Conservation (phyloP, 1,140 invertebrate genomes). For the Bombus confusus region DNA sequence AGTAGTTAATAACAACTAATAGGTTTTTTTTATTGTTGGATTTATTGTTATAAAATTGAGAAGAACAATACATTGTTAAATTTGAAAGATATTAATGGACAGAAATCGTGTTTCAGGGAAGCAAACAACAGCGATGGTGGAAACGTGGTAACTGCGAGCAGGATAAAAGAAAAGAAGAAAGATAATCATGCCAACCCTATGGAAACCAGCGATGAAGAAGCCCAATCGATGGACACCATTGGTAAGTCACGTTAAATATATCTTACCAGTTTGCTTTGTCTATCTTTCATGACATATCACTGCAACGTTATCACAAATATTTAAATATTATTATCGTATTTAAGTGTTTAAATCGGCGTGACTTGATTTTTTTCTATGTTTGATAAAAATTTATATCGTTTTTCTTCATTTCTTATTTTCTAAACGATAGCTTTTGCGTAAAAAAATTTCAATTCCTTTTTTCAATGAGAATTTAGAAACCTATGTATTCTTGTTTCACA, state of each 20-base stretch:
- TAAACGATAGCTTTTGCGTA: not conserved
- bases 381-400: not conserved
- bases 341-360: not conserved
- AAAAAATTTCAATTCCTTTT: not conserved
- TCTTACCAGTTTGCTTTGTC: not conserved
- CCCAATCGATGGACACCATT: constrained; percentile 75
- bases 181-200: constrained; percentile 79
- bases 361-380: not conserved
- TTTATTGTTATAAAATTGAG: constrained; percentile 68
- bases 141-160: constrained; percentile 61
- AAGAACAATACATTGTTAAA: constrained; percentile 71
- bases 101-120: constrained; percentile 69
- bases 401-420: not conserved
- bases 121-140: constrained; percentile 49
- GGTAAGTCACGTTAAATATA: constrained; percentile 72
- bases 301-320: not conserved
- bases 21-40: not conserved
- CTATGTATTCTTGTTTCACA: not conserved
- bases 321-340: not conserved
- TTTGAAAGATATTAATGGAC: constrained; percentile 74
- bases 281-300: no score
- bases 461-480: not conserved
- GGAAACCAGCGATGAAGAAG: constrained; percentile 81
- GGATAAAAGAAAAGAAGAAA: constrained; percentile 81
- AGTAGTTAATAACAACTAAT: not conserved